A percentile compares a stretch with the other conserved stretches of the same genome.
Evolutionary conservation across 1,140 invertebrate genomes (phyloP).

Genomic region (Lepidurus packardi): DNA sequence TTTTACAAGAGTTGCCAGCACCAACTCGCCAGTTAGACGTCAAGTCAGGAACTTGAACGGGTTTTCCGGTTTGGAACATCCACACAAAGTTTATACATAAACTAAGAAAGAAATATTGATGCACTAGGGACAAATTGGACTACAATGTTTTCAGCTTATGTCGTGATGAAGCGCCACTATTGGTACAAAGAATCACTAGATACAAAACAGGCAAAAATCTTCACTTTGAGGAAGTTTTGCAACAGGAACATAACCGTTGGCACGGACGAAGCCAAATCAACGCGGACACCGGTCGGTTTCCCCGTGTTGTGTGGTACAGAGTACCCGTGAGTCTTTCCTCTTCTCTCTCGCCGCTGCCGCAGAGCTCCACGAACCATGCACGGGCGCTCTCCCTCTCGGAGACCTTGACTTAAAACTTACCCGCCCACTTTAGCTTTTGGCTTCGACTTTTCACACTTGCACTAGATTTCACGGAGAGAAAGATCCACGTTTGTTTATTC

Average conservation of each 20-base stretch:
- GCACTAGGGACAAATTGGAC: background rate
- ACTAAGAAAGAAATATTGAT: background rate
- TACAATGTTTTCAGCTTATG: too few species aligned
- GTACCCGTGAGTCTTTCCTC: constrained; percentile 11
- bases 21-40: background rate
- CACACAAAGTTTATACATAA: background rate
- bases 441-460: constrained; percentile 3
- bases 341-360: background rate
- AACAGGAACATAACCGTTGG: background rate
- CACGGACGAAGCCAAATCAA: background rate
- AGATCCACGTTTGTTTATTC: too few species aligned
- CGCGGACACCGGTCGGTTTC: constrained; percentile 11
- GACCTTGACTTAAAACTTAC: constrained; percentile 19
- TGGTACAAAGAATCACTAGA: background rate
- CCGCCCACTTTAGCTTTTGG: background rate
- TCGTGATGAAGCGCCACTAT: too few species aligned
- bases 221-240: background rate
- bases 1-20: background rate
- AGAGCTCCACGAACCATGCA: constrained; percentile 14
- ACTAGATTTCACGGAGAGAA: background rate
- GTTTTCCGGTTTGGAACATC: background rate
- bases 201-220: background rate
- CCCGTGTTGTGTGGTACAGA: constrained; percentile 14
- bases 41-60: constrained; percentile 13
- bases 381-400: constrained; percentile 16